Evolutionary conservation across 2,888 invertebrate genomes (phyloP).

Genomic region (Sarcophaga subvicina): DNA sequence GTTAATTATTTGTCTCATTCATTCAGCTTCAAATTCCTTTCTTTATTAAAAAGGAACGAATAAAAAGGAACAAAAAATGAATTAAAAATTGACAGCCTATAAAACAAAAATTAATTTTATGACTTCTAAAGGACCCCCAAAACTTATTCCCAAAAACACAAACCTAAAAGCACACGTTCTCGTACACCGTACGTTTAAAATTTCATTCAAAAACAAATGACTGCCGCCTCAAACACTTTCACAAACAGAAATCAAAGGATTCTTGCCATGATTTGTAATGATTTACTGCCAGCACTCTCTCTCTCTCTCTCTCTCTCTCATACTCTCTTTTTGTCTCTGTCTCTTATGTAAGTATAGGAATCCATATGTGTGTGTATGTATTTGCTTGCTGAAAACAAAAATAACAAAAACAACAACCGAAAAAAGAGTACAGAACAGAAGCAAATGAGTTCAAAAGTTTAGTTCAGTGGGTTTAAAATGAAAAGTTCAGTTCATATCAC

Average conservation of each 20-base stretch:
- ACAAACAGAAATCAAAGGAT: slow-evolving; percentile 7
- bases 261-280: slow-evolving; percentile 30
- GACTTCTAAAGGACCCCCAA: slow-evolving; percentile 37
- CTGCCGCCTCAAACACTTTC: neutral
- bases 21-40: too few relatives aligned
- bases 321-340: too few relatives aligned
- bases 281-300: slow-evolving; percentile 6
- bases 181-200: neutral
- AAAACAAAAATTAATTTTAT: slow-evolving; percentile 62
- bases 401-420: neutral
- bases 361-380: neutral
- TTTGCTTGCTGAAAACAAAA: neutral
- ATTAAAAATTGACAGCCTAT: slow-evolving; percentile 44
- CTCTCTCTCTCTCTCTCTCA: too few relatives aligned
- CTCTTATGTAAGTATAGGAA: neutral
- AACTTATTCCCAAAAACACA: neutral
- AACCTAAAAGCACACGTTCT: slow-evolving; percentile 8
- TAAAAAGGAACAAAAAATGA: too few relatives aligned
- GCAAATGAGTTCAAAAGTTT: slow-evolving; percentile 34
- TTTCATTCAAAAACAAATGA: neutral
- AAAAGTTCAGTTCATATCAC: slow-evolving; percentile 22
- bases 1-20: too few relatives aligned
- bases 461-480: slow-evolving; percentile 17
- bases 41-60: too few relatives aligned
- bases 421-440: neutral